These are phyloP conservation scores for Euplexia lucipara DNA, from an alignment of 2,888 invertebrate genomes.

Conservation along the genomic window DNA sequence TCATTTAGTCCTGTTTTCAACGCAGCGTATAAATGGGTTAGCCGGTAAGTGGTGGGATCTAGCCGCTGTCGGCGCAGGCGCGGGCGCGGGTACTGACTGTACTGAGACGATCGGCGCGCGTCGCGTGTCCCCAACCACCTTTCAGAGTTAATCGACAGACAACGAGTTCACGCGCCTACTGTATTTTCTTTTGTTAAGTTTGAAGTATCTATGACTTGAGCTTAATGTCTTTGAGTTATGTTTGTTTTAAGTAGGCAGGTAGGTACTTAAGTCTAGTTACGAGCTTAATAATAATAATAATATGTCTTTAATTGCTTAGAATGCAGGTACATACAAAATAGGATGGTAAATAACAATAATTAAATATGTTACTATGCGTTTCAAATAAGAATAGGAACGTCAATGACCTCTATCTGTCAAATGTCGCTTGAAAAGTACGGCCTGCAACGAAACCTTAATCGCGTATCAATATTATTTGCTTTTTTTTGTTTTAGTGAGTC, in stretches of 20 bases:
- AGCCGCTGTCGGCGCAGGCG: slow-evolving; percentile 66
- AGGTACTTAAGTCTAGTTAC: too few species aligned
- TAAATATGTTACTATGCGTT: too few species aligned
- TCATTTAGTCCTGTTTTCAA: slow-evolving; percentile 90
- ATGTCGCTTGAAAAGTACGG: too few species aligned
- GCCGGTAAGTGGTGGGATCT: slow-evolving; percentile 89
- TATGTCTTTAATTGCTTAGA: too few species aligned
- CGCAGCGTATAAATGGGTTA: slow-evolving; percentile 89
- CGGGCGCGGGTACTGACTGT: slow-evolving; percentile 53
- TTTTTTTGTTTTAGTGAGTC: too few species aligned
- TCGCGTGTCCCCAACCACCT: slow-evolving; percentile 66
- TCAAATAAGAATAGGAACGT: too few species aligned
- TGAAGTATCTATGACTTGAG: slow-evolving; percentile 6
- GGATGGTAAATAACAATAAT: too few species aligned
- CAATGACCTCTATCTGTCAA: too few species aligned
- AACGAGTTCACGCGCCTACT: slow-evolving; percentile 56
- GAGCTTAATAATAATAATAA: too few species aligned
- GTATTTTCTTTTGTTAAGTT: slow-evolving; percentile 47
- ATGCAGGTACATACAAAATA: too few species aligned
- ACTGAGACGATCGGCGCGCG: slow-evolving; percentile 55
- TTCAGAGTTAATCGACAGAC: slow-evolving; percentile 67
- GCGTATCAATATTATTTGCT: too few species aligned
- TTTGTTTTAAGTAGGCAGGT: not conserved
- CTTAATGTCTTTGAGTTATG: not conserved
- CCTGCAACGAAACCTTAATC: too few species aligned